A percentile compares a stretch with the other conserved stretches of the same genome.
Evolutionary conservation across 2,113 vertebrate genomes (phyloP).

Genomic region (Butastur rufipennis): DNA sequence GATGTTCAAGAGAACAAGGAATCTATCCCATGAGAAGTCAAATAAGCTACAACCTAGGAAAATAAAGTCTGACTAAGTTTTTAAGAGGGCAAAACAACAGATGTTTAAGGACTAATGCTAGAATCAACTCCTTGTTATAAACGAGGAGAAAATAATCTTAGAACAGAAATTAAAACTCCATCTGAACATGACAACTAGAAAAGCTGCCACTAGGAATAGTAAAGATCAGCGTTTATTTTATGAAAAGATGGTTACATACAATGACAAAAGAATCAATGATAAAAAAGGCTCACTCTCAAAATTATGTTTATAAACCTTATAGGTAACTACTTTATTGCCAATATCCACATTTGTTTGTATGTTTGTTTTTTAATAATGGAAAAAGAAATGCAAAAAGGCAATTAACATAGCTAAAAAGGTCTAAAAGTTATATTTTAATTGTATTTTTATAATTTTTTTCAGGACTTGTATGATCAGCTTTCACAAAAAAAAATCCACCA

Average conservation of each 20-base stretch:
- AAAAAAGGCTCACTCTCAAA: neutral
- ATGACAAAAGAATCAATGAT: neutral
- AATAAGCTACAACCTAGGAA: neutral
- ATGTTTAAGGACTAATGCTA: neutral
- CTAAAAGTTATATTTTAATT: neutral
- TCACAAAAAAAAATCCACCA: neutral
- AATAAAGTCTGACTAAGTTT: constrained; percentile 28
- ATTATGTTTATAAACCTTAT: neutral
- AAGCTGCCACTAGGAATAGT: neutral
- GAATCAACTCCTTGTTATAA: neutral
- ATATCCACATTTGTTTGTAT: neutral
- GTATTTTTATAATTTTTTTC: neutral
- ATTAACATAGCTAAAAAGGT: neutral
- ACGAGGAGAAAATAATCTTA: neutral
- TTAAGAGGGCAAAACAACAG: neutral
- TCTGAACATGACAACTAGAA: neutral
- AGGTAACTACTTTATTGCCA: neutral
- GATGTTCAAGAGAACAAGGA: constrained; percentile 2
- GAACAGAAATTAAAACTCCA: neutral
- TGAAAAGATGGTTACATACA: neutral
- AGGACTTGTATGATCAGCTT: neutral
- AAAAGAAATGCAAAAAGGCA: neutral
- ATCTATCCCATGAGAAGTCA: constrained; percentile 34
- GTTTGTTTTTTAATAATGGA: neutral
- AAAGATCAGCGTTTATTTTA: neutral